A percentile compares a stretch with the other conserved stretches of the same genome.
Conservation (phyloP, 2,797 vertebrate genomes). For the Borostomias antarcticus region DNA sequence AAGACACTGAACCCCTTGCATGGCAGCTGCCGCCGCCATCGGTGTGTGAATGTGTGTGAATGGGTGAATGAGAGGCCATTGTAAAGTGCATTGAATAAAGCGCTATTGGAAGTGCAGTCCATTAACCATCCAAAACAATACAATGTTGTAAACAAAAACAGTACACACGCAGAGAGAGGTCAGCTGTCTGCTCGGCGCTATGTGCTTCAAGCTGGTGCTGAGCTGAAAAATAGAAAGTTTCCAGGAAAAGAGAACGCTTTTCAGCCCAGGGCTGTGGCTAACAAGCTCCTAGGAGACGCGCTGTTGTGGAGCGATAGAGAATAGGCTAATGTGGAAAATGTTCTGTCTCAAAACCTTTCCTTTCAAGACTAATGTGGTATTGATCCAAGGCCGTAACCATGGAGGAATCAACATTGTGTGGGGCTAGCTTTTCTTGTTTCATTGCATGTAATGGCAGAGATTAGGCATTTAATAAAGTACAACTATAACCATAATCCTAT, state of each 20-base stretch:
- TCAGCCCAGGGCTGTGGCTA: conserved; percentile 63
- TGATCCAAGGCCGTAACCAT: too few species aligned
- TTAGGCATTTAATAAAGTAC: background rate
- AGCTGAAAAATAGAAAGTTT: conserved; percentile 11
- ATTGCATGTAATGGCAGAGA: background rate
- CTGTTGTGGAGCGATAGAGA: conserved; percentile 51
- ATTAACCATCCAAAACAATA: background rate
- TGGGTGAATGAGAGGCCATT: too few species aligned
- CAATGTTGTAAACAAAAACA: background rate
- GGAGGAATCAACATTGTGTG: too few species aligned
- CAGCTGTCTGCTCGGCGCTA: background rate
- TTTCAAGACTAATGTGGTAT: conserved; percentile 40
- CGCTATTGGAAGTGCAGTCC: background rate
- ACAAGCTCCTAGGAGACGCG: conserved; percentile 70
- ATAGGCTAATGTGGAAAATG: conserved; percentile 54
- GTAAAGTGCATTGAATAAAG: too few species aligned
- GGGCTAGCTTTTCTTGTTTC: background rate
- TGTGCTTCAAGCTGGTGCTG: background rate
- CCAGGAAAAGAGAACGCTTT: conserved; percentile 48
- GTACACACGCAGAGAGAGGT: background rate
- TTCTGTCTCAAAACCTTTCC: conserved; percentile 54
- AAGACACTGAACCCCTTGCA: too few species aligned
- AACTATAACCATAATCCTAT: too few species aligned
- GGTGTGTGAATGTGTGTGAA: too few species aligned
- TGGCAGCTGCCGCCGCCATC: too few species aligned